Evolutionary conservation across 2,113 vertebrate species (phyloP), one percentile per base, ranked within the genome.

Genomic region (Circaetus gallicus): DNA sequence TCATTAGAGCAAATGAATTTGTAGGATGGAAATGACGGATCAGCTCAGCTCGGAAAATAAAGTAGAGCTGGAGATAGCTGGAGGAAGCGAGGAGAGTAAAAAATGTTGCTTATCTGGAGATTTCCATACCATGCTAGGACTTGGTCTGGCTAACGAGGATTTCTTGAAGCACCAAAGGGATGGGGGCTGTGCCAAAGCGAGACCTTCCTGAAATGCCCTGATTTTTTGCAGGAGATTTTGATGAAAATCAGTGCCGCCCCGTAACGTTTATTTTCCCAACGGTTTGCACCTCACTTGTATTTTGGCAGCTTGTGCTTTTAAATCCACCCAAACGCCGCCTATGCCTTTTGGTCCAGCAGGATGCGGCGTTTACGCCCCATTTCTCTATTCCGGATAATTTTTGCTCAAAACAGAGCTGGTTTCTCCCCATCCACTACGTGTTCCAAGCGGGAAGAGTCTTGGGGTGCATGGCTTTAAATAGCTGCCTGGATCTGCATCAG

Each of bases 171-270:
- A 22, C 16, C 24, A 10, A 14, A 32, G 58, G 70, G 58, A 18
- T 3, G 19, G 53, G 38, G 77, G 28, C 47, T 0, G 3, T 31
- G 36, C 34, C 56, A 22, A 34, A 55, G 50, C 0, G 0, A 42
- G 52, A 45, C 52, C 45, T 52, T 26, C 36, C 69, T 8, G 86
- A 40, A 78, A 31, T 13, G 8, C 45, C 26, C 7, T 9, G 66
- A 7, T 9, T 42, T 63, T 62, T 21, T 61, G 14, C 32, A n/a
- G 78, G 82, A 69, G 19, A 29, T 53, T 38, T 9, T 25, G 52
- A 3, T 29, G 31, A 34, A 16, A 17, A 34, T 10, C 17, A 6
- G 50, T 29, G 50, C 32, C 1, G 9, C 36, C 42, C 69, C 28
- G 1, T 3, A 14, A 29, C 3, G 19, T 28, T 16, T 9, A 1